A percentile compares a stretch with the other conserved stretches of the same genome.
Evolutionary conservation across 1,140 invertebrate species (phyloP).

Genomic region (Ceratoteleas bidentatus): DNA sequence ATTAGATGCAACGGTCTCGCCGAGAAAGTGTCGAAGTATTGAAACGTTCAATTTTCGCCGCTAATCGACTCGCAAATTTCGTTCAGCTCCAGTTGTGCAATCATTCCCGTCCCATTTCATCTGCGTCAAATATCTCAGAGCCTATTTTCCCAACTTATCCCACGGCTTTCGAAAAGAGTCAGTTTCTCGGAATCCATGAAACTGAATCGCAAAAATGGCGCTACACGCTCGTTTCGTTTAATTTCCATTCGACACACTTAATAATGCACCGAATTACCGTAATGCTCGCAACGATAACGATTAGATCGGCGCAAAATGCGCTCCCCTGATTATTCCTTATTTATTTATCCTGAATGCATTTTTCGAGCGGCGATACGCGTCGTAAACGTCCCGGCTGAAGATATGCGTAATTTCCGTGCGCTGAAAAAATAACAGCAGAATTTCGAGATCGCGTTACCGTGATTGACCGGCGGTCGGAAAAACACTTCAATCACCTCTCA

Average conservation of each 20-base stretch:
- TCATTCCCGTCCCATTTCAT: no score
- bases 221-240: background rate
- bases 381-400: slow-evolving; percentile 4
- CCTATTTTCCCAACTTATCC: background rate
- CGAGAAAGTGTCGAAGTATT: slow-evolving; percentile 6
- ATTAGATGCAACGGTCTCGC: background rate
- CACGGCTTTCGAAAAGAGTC: background rate
- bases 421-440: background rate
- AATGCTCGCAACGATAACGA: background rate
- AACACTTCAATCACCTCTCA: background rate
- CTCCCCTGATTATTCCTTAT: slow-evolving; percentile 8
- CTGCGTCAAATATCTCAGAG: no score
- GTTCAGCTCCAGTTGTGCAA: no score
- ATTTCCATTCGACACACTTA: background rate
- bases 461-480: background rate
- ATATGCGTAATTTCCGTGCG: background rate
- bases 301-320: slow-evolving; percentile 5
- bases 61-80: no score
- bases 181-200: no score
- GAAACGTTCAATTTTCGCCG: background rate
- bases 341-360: slow-evolving; percentile 11
- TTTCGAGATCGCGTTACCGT: background rate
- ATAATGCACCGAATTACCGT: slow-evolving; percentile 4
- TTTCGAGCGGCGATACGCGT: background rate
- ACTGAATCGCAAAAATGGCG: no score